Evolutionary conservation across 2,113 vertebrate species (phyloP).

Genomic region (Myiozetetes cayanensis): DNA sequence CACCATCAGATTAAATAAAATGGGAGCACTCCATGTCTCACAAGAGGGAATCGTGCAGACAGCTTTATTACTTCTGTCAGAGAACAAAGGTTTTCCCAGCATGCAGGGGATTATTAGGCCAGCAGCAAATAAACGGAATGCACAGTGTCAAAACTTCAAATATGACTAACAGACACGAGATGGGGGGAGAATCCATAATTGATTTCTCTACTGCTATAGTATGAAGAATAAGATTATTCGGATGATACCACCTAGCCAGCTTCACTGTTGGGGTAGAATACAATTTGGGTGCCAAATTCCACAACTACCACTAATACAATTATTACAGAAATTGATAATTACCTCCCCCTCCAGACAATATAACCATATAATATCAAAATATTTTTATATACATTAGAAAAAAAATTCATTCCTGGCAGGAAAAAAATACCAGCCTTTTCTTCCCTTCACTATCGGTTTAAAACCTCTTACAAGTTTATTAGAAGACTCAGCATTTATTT

Average conservation of each 20-base stretch:
- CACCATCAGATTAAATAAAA: conserved; percentile 79
- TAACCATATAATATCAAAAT: not conserved
- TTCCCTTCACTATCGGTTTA: not conserved
- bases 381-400: not conserved
- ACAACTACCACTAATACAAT: not conserved
- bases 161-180: conserved; percentile 37
- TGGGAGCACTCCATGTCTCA: conserved; percentile 69
- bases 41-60: conserved; percentile 76
- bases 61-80: conserved; percentile 83
- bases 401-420: not conserved
- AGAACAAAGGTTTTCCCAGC: conserved; percentile 81
- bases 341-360: fast-evolving
- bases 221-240: conserved; percentile 25
- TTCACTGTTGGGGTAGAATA: not conserved
- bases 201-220: conserved; percentile 64
- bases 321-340: not conserved
- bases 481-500: not conserved
- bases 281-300: not conserved
- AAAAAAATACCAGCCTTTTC: not conserved
- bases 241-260: not conserved
- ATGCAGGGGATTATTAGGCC: conserved; percentile 75
- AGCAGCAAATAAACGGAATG: conserved; percentile 76
- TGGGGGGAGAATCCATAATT: conserved; percentile 55
- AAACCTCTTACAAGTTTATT: not conserved
- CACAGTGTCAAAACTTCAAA: conserved; percentile 67